phyloP scores from a whole-genome alignment of 2,797 vertebrate species.

The Prionace glauca region DNA sequence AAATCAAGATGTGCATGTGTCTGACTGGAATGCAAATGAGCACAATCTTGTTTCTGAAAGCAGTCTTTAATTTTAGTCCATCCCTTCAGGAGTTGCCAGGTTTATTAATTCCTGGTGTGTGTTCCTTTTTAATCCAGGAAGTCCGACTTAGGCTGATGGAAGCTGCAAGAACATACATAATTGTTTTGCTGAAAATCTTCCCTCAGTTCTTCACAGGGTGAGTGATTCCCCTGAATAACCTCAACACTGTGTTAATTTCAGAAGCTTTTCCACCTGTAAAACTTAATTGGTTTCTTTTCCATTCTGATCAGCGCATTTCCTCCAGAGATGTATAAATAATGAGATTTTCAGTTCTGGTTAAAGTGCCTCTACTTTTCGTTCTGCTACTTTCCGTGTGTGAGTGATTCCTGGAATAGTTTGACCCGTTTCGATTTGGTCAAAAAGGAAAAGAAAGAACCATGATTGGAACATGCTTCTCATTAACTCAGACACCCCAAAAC shows the following conservation, averaged over 20 bases:
- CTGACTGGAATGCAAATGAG: neutral
- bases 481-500: neutral
- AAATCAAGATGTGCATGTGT: neutral
- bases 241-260: neutral
- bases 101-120: neutral
- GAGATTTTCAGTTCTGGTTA: slow-evolving; percentile 26
- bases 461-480: neutral
- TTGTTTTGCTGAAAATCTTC: neutral
- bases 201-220: neutral
- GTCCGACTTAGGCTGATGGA: neutral
- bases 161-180: neutral
- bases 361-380: slow-evolving; percentile 18
- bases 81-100: neutral
- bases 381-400: neutral
- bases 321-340: slow-evolving; percentile 27
- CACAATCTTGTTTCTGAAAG: neutral
- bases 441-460: neutral
- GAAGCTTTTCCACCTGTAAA: slow-evolving; percentile 18
- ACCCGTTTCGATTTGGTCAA: neutral
- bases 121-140: neutral
- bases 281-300: slow-evolving; percentile 31
- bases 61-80: neutral
- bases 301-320: slow-evolving; percentile 20
- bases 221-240: neutral
- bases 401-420: slow-evolving; percentile 5